Evolutionary conservation across 2,888 invertebrate species (phyloP), one percentile per base, ranked within the genome.

Genomic region (Eristalis tenax): DNA sequence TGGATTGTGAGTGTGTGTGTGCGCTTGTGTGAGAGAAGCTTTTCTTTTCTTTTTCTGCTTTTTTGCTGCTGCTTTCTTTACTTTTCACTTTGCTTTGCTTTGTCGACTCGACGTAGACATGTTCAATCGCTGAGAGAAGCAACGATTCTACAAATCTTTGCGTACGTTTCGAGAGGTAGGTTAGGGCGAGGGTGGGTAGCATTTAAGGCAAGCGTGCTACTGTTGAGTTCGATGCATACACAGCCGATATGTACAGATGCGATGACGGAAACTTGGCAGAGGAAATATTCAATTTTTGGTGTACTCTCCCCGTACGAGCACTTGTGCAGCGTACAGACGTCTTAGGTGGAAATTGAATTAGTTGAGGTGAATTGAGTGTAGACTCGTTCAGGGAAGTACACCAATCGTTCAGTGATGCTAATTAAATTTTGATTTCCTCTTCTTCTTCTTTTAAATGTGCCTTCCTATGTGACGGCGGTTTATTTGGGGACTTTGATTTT

Each of bases 281-380:
- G 85, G 85, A 85, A 85, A 77, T 85, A 73, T 81, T 81, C 77
- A 85, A 85, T 85, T 85, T 50, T 85, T 35, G 57, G 18, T 71
- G 70, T 50, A 69, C 32, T 32, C 32, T 10, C 5, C 32, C 32
- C 32, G 32, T 32, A 69, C 8, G 68, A 59, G 59, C 26, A 35
- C 73, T 81, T 81, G 71, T 69, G 50, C 73, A 43, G 38, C 35
- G 64, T 85, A 77, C 64, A 71, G 73, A 59, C 18, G 18, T 18
- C 18, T 85, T 69, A 64, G 81, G 64, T 77, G 73, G 81, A 74
- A 81, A 85, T 85, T 81, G 26, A 81, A 77, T 85, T 85, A 85
- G 57, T 28, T n/a, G 81, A 50, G 81, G 81, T 85, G 85, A 81
- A 77, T 59, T 61, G 15, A 28, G 1, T 3, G 13, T 40, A 43